Evolutionary conservation across 2,888 invertebrate genomes (phyloP), one percentile per base, ranked within the genome.

Genomic region (Disparrhopalites patrizii): DNA sequence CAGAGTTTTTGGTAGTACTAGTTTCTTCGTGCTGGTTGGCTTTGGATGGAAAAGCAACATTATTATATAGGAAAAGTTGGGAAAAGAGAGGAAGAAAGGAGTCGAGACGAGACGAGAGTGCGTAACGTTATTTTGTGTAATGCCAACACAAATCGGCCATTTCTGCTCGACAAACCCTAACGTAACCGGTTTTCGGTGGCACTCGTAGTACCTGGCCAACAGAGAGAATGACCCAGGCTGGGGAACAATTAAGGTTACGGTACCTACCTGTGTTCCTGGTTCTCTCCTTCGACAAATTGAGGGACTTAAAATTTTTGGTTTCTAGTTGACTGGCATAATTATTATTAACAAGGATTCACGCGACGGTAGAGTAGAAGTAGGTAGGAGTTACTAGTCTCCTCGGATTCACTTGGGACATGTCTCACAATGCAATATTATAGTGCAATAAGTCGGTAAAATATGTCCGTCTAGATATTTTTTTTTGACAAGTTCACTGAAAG

Each of bases 171-270:
- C 61, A 36, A 51, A 61, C 51, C 51, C 50, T 60, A 60, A 60
- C 60, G 61, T 50, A 61, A 61, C 61, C 61, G 61, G 61, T 61
- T 61, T 61, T 61, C 61, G 61, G 61, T 61, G 51, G 51, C 33
- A 61, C 51, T 58, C 25, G 28, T n/a, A n/a, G n/a, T 51, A 52
- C 61, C 61, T 61, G 61, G 61, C 33, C 61, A 61, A 61, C 50
- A 61, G 54, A 54, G 28, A 31, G 54, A 50, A 52, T 61, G 61
- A 61, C 61, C 61, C 61, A 36, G 61, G 51, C 61, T 61, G 20
- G 33, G 50, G 61, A 51, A 61, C 50, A 61, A 61, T 61, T 61
- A 61, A 61, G 61, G 61, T 61, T 61, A 61, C 61, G 61, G 61
- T 61, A 61, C 50, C n/a, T n/a, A n/a, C n/a, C 51, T 52, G 31